phyloP scores from a whole-genome alignment of 2,113 vertebrate genomes.

The Proterorhinus semilunaris region DNA sequence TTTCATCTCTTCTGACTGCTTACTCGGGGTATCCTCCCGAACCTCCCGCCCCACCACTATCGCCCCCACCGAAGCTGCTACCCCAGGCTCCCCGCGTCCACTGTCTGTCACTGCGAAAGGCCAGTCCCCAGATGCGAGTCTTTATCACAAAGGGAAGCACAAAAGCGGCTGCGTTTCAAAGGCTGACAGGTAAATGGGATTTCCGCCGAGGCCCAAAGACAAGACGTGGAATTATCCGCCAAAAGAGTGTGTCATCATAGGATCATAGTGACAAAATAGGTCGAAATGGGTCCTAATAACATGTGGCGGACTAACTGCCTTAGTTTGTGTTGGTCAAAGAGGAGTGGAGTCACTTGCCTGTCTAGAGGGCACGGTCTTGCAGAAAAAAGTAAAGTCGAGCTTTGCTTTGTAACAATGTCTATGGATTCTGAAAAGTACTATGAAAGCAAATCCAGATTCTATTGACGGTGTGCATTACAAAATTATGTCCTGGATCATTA shows the following conservation, averaged over 20 bases:
- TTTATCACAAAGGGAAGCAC: slow-evolving; percentile 59
- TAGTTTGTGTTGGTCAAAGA: not conserved
- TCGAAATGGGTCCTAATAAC: slow-evolving; percentile 22
- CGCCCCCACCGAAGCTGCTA: too few species aligned
- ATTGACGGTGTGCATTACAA: too few species aligned
- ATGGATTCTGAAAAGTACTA: too few species aligned
- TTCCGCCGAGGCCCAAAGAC: slow-evolving; percentile 38
- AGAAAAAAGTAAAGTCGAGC: too few species aligned
- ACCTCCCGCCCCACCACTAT: not conserved
- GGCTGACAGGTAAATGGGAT: slow-evolving; percentile 60
- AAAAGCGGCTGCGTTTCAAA: slow-evolving; percentile 40
- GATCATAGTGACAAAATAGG: slow-evolving; percentile 5
- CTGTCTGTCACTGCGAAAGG: slow-evolving; percentile 51
- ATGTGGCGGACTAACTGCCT: slow-evolving; percentile 1
- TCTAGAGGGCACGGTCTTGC: too few species aligned
- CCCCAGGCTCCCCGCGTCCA: not conserved
- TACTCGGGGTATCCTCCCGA: slow-evolving; percentile 52
- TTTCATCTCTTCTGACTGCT: slow-evolving; percentile 56
- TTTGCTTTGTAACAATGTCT: too few species aligned
- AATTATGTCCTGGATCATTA: too few species aligned
- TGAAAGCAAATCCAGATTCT: too few species aligned
- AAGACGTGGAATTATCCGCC: slow-evolving; percentile 40
- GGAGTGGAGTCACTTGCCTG: slow-evolving; percentile 19
- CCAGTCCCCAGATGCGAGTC: slow-evolving; percentile 51
- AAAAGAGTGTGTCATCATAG: slow-evolving; percentile 8